phyloP scores from a whole-genome alignment of 1,140 invertebrate species.

The Diabrotica undecimpunctata region DNA sequence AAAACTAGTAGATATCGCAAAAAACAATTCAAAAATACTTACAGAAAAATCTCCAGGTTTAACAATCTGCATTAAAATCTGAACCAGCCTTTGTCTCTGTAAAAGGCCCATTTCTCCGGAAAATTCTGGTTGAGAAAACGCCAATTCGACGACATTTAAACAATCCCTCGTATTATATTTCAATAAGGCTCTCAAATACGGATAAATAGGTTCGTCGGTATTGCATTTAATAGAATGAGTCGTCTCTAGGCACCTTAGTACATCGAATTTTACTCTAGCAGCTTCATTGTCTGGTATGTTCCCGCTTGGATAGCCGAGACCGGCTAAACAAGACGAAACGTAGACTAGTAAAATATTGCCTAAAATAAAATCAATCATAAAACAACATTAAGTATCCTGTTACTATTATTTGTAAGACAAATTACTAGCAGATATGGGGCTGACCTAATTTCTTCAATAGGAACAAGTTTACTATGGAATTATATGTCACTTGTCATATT shows the following conservation, averaged over 20 bases:
- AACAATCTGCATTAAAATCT: constrained; percentile 72
- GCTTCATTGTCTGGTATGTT: constrained; percentile 70
- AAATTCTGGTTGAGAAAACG: constrained; percentile 83
- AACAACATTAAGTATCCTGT: neutral
- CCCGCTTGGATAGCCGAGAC: constrained; percentile 84
- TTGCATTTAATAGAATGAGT: constrained; percentile 66
- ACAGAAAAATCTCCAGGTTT: constrained; percentile 55
- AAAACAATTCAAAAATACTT: constrained; percentile 38
- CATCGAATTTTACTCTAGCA: constrained; percentile 73
- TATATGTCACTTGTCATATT: too few relatives aligned
- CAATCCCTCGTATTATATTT: constrained; percentile 87
- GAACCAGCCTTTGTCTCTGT: constrained; percentile 74
- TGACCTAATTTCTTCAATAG: too few relatives aligned
- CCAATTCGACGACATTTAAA: constrained; percentile 82
- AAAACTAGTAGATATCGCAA: too few relatives aligned
- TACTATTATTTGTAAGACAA: too few relatives aligned
- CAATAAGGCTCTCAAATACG: constrained; percentile 75
- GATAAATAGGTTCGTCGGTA: constrained; percentile 69
- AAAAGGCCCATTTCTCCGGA: constrained; percentile 66
- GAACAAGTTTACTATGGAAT: too few relatives aligned
- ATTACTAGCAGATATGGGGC: too few relatives aligned
- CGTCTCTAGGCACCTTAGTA: constrained; percentile 58
- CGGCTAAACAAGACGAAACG: constrained; percentile 88
- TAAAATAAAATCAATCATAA: constrained; percentile 42
- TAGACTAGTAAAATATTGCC: constrained; percentile 93